phyloP scores from a whole-genome alignment of 2,888 invertebrate species.

The Gymnocheta viridis region DNA sequence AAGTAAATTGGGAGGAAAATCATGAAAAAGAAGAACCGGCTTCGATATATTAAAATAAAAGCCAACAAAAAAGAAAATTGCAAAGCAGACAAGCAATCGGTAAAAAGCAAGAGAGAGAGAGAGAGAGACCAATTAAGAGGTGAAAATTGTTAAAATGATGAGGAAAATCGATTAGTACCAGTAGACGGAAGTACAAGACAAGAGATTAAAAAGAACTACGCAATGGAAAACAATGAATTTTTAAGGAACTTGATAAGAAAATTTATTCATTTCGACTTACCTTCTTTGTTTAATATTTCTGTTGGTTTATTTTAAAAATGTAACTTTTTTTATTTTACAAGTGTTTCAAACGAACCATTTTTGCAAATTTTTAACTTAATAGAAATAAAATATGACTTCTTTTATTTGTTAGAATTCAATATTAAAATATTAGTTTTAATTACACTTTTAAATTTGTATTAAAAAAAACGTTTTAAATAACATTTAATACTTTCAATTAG shows the following conservation, averaged over 20 bases:
- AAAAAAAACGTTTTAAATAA: no score
- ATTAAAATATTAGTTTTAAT: not conserved
- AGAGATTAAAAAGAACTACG: not conserved
- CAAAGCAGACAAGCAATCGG: not conserved
- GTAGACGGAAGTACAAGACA: slow-evolving; percentile 32
- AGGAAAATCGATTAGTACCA: slow-evolving; percentile 68
- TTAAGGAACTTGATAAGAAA: not conserved
- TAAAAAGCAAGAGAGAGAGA: slow-evolving; percentile 2
- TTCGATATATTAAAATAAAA: slow-evolving; percentile 20
- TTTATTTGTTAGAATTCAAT: not conserved
- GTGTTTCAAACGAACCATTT: slow-evolving; percentile 80
- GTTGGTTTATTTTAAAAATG: not conserved
- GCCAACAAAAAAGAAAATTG: not conserved
- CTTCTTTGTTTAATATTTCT: not conserved
- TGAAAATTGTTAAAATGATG: slow-evolving; percentile 28
- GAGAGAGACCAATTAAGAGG: not conserved
- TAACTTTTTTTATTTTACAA: slow-evolving; percentile 70
- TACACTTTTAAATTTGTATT: not conserved
- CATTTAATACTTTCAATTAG: not conserved
- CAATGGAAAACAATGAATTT: not conserved
- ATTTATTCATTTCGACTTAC: slow-evolving; percentile 20
- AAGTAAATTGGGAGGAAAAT: not conserved
- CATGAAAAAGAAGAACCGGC: slow-evolving; percentile 41
- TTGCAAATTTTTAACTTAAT: slow-evolving; percentile 32
- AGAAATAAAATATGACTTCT: not conserved